phyloP scores from a whole-genome alignment of 1,140 invertebrate genomes.

The Sesamia nonagrioides region DNA sequence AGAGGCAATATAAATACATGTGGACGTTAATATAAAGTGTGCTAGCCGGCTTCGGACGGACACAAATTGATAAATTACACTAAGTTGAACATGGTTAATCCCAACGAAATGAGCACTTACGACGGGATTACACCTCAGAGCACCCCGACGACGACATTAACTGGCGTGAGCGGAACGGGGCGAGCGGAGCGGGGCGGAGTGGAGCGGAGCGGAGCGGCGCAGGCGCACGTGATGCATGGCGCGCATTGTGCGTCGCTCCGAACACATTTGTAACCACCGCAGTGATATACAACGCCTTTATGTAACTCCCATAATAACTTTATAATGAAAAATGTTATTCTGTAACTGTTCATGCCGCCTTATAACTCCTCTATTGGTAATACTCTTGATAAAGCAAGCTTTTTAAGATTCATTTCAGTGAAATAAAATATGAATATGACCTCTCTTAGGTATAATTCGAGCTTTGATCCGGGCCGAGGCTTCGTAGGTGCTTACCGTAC shows the following conservation, averaged over 20 bases:
- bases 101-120: constrained; percentile 73
- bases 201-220: constrained; percentile 13
- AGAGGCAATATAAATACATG: constrained; percentile 22
- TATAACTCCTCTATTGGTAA: constrained; percentile 50
- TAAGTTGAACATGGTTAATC: constrained; percentile 70
- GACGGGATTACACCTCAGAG: constrained; percentile 66
- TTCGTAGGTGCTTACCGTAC: neutral
- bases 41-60: constrained; percentile 44
- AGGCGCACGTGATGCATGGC: constrained; percentile 63
- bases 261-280: constrained; percentile 65
- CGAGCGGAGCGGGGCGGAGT: constrained; percentile 29
- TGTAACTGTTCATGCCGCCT: constrained; percentile 47
- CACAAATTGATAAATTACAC: constrained; percentile 81
- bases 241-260: constrained; percentile 63
- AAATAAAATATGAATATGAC: constrained; percentile 34
- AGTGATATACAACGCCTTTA: constrained; percentile 51
- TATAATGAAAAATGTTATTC: constrained; percentile 71
- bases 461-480: constrained; percentile 17
- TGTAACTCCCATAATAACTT: constrained; percentile 67
- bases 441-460: constrained; percentile 11
- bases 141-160: constrained; percentile 40
- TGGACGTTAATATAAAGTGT: constrained; percentile 20
- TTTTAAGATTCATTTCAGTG: constrained; percentile 37
- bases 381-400: constrained; percentile 44
- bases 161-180: constrained; percentile 6